phyloP scores from a whole-genome alignment of 2,888 invertebrate species.

The Sepioteuthis lessoniana region DNA sequence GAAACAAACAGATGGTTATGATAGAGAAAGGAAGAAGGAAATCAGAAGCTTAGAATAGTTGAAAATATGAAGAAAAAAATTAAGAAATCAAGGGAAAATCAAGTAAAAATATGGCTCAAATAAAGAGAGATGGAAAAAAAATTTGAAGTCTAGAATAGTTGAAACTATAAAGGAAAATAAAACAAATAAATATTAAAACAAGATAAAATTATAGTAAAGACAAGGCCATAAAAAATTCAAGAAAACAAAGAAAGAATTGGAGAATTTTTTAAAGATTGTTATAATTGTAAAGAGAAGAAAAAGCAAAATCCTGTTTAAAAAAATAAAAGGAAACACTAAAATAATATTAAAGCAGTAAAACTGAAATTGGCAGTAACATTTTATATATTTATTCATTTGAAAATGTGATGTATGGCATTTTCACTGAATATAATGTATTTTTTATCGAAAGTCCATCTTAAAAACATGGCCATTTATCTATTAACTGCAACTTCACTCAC shows the following conservation, averaged over 20 bases:
- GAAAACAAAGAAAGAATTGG: neutral
- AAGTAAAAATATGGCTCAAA: neutral
- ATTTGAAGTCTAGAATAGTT: neutral
- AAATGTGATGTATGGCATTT: conserved; percentile 25
- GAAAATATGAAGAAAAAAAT: no score
- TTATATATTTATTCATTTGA: conserved; percentile 3
- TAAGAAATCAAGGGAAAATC: no score
- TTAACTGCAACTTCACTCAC: neutral
- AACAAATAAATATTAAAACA: neutral
- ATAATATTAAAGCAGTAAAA: neutral
- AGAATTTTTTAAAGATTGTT: neutral
- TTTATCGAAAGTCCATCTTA: neutral
- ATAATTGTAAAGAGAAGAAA: neutral
- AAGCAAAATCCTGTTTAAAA: neutral
- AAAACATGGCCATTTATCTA: conserved; percentile 8
- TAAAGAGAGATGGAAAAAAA: neutral
- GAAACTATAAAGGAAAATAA: neutral
- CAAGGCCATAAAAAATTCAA: neutral
- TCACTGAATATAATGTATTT: conserved; percentile 4
- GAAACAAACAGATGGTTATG: no score
- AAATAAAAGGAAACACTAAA: neutral
- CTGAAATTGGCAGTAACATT: neutral
- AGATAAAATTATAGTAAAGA: neutral
- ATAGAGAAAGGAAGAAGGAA: no score
- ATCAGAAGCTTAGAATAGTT: no score